Evolutionary conservation across 2,888 invertebrate genomes (phyloP), one percentile per base, ranked within the genome.

Genomic region (Drosophila anomalipes): DNA sequence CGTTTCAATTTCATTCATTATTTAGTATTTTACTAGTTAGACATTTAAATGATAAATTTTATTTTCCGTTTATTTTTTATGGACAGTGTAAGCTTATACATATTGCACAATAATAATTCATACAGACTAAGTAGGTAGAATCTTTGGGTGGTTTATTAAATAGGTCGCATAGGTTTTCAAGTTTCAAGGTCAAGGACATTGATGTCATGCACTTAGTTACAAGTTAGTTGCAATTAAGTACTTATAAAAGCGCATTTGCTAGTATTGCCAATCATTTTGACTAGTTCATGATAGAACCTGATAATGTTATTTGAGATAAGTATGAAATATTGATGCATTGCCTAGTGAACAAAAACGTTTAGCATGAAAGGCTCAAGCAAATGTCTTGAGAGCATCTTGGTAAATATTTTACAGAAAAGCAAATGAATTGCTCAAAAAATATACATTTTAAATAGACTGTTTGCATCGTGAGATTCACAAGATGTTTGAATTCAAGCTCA

Each of bases 1-100:
- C 90, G 86, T 82, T 90, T 87, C 89, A 80, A 83, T 89, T 90
- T 75, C 74, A 74, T 69, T 79, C 64, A 74, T 66, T 79, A 62
- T 78, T 74, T 86, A 74, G 58, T 77, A 60, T 64, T 75, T 64
- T 73, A 75, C 82, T 86, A 89, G 78, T 83, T 89, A 88, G 86
- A 90, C 81, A 90, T 86, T 81, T 72, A 85, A 65, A 73, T 77
- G 51, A 41, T 87, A 81, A 63, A 68, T 70, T 65, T 67, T 32
- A 63, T 62, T 51, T 53, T 56, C 41, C 56, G 33, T 70, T 58
- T 61, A 47, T 22, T 41, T 64, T 57, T 58, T 53, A 39, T 84
- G 79, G 89, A 82, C 85, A 84, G 87, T 77, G 72, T 83, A 69
- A 53, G 69, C 76, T 67, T 71, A 74, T 60, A 72, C 39, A 62